phyloP scores from a whole-genome alignment of 2,888 invertebrate species.

The Philereme vetulata region DNA sequence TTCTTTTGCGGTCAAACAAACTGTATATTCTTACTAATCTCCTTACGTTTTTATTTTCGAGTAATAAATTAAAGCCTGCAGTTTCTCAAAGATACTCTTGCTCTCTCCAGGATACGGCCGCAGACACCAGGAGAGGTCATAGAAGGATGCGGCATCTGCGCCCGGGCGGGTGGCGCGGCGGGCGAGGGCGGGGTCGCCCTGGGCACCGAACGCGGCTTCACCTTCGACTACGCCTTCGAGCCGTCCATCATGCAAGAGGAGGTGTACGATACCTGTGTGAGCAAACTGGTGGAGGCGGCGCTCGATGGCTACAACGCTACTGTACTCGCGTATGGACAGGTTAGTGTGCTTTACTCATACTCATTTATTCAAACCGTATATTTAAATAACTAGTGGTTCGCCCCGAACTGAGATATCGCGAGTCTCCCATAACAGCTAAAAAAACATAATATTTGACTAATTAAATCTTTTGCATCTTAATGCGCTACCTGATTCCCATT shows the following conservation, averaged over 20 bases:
- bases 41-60: no score
- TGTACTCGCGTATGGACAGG: conserved; percentile 98
- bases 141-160: conserved; percentile 97
- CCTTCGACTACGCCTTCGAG: conserved; percentile 98
- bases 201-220: conserved; percentile 97
- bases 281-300: conserved; percentile 94
- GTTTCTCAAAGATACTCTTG: background rate
- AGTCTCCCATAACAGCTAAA: no score
- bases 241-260: conserved; percentile 87
- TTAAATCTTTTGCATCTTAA: no score
- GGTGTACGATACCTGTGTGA: conserved; percentile 93
- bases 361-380: no score
- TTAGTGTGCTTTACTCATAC: conserved; percentile 55
- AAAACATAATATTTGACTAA: no score
- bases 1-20: no score
- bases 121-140: conserved; percentile 96
- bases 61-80: no score
- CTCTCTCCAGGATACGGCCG: conserved; percentile 91
- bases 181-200: conserved; percentile 96
- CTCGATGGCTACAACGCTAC: conserved; percentile 99
- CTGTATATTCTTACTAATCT: no score
- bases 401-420: no score
- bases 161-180: conserved; percentile 93
- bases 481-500: no score
- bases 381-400: no score